Conservation (phyloP, 35 echinoderm and acorn worm genomes). For the Patiria miniata region DNA sequence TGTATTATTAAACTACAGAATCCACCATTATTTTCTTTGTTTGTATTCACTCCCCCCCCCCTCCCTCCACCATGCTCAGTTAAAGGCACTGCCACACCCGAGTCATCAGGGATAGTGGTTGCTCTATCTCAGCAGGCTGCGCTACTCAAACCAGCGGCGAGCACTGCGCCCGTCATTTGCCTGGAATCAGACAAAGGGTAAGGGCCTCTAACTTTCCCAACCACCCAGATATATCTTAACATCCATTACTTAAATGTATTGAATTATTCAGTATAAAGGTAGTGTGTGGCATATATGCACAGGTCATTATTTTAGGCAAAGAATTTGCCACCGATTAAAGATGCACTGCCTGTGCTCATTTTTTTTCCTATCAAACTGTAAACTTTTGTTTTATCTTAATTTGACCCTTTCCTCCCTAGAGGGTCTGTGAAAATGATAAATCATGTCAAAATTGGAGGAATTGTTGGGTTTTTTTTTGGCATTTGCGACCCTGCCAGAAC, state of each 20-base stretch:
- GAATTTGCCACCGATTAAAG: background rate
- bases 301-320: background rate
- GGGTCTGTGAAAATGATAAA: too few species aligned
- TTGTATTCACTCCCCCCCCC: too few species aligned
- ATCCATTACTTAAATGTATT: background rate
- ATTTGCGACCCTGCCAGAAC: too few species aligned
- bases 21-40: too few species aligned
- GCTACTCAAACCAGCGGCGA: constrained; percentile 64
- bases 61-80: constrained; percentile 18
- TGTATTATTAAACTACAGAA: too few species aligned
- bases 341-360: too few species aligned
- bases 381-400: too few species aligned
- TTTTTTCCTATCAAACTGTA: too few species aligned
- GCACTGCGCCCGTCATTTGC: constrained; percentile 66
- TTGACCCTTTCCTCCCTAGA: too few species aligned
- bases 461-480: too few species aligned
- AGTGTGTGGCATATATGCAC: background rate
- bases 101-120: constrained; percentile 74
- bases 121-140: constrained; percentile 69
- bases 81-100: constrained; percentile 66
- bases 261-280: background rate
- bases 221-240: background rate
- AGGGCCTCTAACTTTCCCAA: background rate
- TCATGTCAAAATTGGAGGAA: too few species aligned
- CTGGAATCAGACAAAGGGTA: constrained; percentile 87